Evolutionary conservation across 2,888 invertebrate genomes (phyloP).

Genomic region (Trachelus tabidus): DNA sequence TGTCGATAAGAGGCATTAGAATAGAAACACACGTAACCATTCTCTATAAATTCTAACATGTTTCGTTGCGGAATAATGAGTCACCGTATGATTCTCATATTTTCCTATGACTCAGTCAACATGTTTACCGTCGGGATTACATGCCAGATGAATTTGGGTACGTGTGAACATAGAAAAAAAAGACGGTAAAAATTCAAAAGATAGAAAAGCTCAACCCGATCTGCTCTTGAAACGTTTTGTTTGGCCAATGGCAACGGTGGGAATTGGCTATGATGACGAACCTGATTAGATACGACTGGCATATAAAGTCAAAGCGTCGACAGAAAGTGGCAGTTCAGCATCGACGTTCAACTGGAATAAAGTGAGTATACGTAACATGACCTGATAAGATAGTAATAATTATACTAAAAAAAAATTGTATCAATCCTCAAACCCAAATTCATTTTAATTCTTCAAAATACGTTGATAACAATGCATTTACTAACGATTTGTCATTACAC

Average conservation of each 20-base stretch:
- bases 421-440: no score
- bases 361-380: not conserved
- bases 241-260: not conserved
- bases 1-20: constrained; percentile 5
- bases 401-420: no score
- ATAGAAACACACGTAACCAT: constrained; percentile 6
- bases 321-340: constrained; percentile 5
- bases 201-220: not conserved
- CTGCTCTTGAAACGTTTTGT: not conserved
- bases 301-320: constrained; percentile 7
- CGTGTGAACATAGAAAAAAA: not conserved
- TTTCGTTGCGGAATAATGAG: constrained; percentile 30
- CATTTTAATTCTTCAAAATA: no score
- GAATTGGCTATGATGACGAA: not conserved
- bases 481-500: no score
- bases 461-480: no score
- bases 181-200: not conserved
- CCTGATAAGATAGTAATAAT: no score
- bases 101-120: not conserved
- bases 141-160: not conserved
- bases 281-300: constrained; percentile 11
- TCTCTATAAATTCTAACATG: constrained; percentile 10
- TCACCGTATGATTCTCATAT: constrained; percentile 24
- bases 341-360: constrained; percentile 7
- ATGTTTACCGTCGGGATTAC: not conserved